A percentile compares a stretch with the other conserved stretches of the same genome.
These are phyloP conservation scores for Lucilia cuprina DNA, from an alignment of 1,140 invertebrate species.

Conservation along the genomic window DNA sequence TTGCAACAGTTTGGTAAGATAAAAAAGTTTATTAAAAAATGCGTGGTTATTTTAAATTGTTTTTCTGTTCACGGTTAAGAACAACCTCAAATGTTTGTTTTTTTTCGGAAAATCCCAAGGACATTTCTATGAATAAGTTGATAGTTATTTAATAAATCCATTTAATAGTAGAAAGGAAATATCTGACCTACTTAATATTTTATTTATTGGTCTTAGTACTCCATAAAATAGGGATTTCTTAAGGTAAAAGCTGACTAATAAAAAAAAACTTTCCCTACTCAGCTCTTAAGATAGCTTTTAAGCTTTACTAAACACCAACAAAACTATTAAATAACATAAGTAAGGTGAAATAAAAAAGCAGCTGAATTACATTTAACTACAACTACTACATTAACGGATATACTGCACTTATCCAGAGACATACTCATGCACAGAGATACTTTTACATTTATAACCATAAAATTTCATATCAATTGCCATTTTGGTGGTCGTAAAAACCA, in stretches of 20 bases:
- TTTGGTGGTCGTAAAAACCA: constrained; percentile 24
- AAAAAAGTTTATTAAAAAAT: not conserved
- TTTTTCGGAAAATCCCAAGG: too few species aligned
- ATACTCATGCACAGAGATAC: not conserved
- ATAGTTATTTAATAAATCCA: too few species aligned
- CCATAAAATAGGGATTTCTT: not conserved
- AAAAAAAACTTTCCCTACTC: not conserved
- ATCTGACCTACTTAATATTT: too few species aligned
- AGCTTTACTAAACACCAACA: not conserved
- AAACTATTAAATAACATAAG: constrained; percentile 11
- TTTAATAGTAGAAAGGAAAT: too few species aligned
- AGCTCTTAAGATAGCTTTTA: not conserved
- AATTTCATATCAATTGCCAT: constrained; percentile 34
- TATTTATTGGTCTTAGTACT: too few species aligned
- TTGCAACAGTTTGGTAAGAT: not conserved
- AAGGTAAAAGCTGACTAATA: not conserved
- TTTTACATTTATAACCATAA: not conserved
- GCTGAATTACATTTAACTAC: constrained; percentile 17
- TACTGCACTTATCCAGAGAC: not conserved
- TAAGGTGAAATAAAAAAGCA: constrained; percentile 15
- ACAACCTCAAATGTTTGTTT: not conserved
- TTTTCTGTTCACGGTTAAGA: not conserved
- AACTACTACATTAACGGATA: not conserved
- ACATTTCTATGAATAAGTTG: too few species aligned
- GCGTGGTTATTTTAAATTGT: not conserved